Percentiles rank a stretch among this genome's conserved stretches.
These are phyloP conservation scores for Pachyrhynchus sulphureomaculatus DNA, from an alignment of 1,140 invertebrate genomes.

Conservation along the genomic window DNA sequence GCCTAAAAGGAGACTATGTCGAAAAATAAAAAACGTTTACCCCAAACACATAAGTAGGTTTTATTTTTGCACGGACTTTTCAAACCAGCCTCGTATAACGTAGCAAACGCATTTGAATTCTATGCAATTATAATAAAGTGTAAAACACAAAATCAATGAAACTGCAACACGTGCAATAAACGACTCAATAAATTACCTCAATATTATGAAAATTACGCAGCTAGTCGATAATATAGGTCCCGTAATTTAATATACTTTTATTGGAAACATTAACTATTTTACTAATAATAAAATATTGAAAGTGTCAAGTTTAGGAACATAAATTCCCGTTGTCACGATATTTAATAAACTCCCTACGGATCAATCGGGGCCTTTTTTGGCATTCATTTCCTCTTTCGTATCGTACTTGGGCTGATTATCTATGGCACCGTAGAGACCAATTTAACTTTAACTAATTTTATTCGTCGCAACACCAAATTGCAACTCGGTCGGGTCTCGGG, in stretches of 20 bases:
- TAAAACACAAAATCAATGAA: no score
- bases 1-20: no score
- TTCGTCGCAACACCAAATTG: constrained; percentile 27
- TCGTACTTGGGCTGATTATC: constrained; percentile 33
- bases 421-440: constrained; percentile 36
- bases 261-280: constrained; percentile 10
- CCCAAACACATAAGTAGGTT: no score
- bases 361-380: constrained; percentile 27
- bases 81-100: no score
- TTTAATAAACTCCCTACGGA: constrained; percentile 33
- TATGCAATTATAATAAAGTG: no score
- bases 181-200: neutral
- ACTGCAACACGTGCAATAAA: no score
- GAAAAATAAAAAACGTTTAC: no score
- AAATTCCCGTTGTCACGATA: constrained; percentile 19
- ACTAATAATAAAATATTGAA: neutral
- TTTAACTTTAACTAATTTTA: constrained; percentile 44
- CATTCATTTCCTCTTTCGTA: constrained; percentile 16
- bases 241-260: constrained; percentile 13
- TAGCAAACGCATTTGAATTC: no score
- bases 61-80: no score
- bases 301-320: constrained; percentile 2
- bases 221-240: neutral
- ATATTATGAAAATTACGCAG: neutral
- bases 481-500: constrained; percentile 14